Conservation (phyloP, 2,797 vertebrate species). For the Onychomys torridus region DNA sequence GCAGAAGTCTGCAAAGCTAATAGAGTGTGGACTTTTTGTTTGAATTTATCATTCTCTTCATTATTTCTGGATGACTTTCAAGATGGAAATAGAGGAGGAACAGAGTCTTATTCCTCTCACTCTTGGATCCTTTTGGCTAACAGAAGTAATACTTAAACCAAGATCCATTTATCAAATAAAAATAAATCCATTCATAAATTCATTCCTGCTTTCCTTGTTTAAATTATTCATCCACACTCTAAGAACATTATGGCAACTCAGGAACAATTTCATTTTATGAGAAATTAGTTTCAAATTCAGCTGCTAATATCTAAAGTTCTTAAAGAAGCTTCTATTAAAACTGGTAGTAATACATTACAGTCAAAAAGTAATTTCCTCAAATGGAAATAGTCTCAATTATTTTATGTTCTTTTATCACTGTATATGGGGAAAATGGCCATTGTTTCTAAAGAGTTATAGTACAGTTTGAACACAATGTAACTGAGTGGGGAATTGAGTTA, state of each 20-base stretch:
- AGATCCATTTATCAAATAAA: conserved; percentile 24
- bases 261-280: conserved; percentile 32
- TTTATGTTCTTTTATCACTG: background rate
- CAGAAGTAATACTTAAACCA: background rate
- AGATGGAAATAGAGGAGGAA: background rate
- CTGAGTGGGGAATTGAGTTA: background rate
- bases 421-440: background rate
- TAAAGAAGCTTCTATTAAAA: conserved; percentile 56
- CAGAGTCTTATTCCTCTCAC: background rate
- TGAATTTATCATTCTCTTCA: background rate
- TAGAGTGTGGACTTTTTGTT: background rate
- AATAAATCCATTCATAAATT: background rate
- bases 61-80: background rate
- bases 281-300: conserved; percentile 65
- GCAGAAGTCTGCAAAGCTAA: background rate
- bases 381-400: conserved; percentile 39
- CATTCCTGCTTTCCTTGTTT: background rate
- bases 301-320: conserved; percentile 56
- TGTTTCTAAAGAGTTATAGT: background rate
- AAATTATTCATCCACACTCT: conserved; percentile 42
- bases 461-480: background rate
- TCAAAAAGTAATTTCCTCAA: conserved; percentile 69
- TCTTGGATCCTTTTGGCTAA: background rate
- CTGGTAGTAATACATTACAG: conserved; percentile 24
- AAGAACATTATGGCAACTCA: conserved; percentile 48